Evolutionary conservation across 2,888 invertebrate genomes (phyloP), one percentile per base, ranked within the genome.

Genomic region (Cantharis lateralis): DNA sequence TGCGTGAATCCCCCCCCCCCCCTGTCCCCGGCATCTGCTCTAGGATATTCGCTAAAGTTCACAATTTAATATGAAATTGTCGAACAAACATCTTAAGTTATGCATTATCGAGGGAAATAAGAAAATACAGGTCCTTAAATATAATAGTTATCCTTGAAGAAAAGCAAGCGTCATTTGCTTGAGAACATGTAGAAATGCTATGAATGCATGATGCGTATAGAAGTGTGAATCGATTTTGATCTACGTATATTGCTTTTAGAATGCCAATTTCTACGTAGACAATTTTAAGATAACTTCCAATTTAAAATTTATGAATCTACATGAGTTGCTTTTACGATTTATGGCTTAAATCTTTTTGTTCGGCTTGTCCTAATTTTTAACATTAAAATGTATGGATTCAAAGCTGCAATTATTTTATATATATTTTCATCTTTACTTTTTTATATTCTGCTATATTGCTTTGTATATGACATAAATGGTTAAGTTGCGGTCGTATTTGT

Each of bases 171-270:
- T 73, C 73, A 73, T 73, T 73, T 73, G 69, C 26, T 62, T 66
- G 62, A 62, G 62, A 69, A 73, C 73, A 69, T 73, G 73, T 68
- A 69, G 62, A 72, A 73, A 68, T 69, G 68, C 62, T 69, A 73
- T 73, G 68, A 73, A 73, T 68, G 73, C 62, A 73, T 69, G 73
- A 73, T 68, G 73, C 73, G 68, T 73, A 62, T 61, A 66, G 61
- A 68, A 62, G 62, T 62, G n/a, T 26, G 26, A 68, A 69, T 18
- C 73, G 62, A 73, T 73, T 73, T 28, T 16, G 73, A 69, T 73
- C 69, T 68, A 66, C 64, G 64, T 66, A 73, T 73, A 73, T 73
- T 73, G 68, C 73, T 73, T 73, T 68, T 69, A 62, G 68, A 73
- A 68, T 73, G 26, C 68, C 73, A 73, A 73, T 73, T 69, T 73